Evolutionary conservation across 1,140 invertebrate genomes (phyloP), one percentile per base, ranked within the genome.

Genomic region (Antheraea mylitta): DNA sequence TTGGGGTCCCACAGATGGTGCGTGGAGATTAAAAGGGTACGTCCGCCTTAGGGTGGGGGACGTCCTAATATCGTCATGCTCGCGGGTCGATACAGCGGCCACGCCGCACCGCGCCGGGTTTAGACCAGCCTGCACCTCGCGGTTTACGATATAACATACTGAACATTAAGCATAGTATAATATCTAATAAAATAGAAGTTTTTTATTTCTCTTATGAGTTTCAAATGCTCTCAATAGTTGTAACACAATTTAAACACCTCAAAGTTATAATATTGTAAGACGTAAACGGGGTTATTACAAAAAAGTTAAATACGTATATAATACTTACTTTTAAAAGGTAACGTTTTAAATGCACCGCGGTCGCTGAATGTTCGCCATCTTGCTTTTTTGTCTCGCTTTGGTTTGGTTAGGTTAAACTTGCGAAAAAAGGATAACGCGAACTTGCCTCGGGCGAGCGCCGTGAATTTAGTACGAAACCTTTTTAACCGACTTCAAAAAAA

Each of bases 11-110:
- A 53, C 10, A 53, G 45, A 53, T 53, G 45, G 45, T 53, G 45
- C 45, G 45, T 53, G 45, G 16, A 53, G 45, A 53, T 53, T 53
- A 53, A 53, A 53, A 53, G 45, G 45, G 45, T 53, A 53, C 45
- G 45, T 53, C 45, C 45, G 45, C 45, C 11, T 53, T 13, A 53
- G 45, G 45, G 11, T 53, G 45, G 45, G 45, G 45, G 45, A n/a
- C 16, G 45, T 16, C 45, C 45, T 53, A 66, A 66, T 77, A 74
- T 74, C 78, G 78, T 53, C 45, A 53, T 13, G 45, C 45, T 77
- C 78, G 75, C 73, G 64, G 78, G 70, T 79, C 78, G 78, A 79
- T 79, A 79, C 64, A 77, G 73, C 71, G 64, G 16, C 45, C 16
- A 13, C 45, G 45, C 45, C 45, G 11, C 45, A n/a, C 45, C 45